These are phyloP conservation scores for Embiotoca jacksoni DNA, from an alignment of 2,113 vertebrate species.

Conservation along the genomic window DNA sequence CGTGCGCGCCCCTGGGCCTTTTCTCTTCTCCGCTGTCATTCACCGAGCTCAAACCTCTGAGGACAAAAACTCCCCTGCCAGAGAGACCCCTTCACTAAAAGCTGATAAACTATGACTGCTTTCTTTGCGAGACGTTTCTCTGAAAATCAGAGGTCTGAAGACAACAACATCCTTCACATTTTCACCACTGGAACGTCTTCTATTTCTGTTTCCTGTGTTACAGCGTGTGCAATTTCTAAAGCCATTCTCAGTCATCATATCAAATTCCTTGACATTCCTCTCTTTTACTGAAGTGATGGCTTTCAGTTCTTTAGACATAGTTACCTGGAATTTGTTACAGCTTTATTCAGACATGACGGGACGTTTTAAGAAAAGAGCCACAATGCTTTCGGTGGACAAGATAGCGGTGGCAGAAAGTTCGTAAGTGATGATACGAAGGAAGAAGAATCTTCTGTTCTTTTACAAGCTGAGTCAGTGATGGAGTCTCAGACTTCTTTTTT, in stretches of 20 bases:
- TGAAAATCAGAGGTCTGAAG: constrained; percentile 6
- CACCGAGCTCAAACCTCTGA: constrained; percentile 48
- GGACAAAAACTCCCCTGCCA: constrained; percentile 36
- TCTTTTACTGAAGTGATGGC: no score
- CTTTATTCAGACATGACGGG: no score
- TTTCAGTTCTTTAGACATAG: no score
- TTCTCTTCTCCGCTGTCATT: constrained; percentile 59
- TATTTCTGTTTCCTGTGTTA: background rate
- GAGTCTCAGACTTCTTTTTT: no score
- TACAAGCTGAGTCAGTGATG: no score
- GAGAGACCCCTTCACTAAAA: constrained; percentile 21
- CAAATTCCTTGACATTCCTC: no score
- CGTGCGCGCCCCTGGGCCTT: constrained; percentile 33
- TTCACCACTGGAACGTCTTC: background rate
- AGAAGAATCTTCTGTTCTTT: no score
- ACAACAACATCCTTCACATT: background rate
- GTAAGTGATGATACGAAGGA: no score
- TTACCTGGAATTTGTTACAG: no score
- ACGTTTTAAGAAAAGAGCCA: no score
- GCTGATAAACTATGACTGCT: constrained; percentile 39
- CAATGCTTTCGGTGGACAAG: no score
- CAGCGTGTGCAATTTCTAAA: background rate
- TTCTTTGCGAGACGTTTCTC: constrained; percentile 28
- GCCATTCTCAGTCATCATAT: background rate
- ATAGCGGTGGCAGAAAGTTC: no score